Conservation (phyloP, 2,797 vertebrate species). For the Salarias fasciatus region DNA sequence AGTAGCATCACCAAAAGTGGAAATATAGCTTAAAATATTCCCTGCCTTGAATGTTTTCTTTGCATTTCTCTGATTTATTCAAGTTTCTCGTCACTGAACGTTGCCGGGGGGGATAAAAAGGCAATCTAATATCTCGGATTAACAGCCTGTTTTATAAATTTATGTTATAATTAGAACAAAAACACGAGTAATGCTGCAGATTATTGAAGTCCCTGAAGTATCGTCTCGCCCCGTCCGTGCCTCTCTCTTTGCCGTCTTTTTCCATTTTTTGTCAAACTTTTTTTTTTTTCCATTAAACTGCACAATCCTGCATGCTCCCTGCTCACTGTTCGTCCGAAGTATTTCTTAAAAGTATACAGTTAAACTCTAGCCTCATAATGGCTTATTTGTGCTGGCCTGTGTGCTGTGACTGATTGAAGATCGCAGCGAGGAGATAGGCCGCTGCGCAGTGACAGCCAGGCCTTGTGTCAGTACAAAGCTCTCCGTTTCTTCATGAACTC, state of each 20-base stretch:
- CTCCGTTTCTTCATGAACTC: constrained; percentile 74
- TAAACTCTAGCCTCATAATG: constrained; percentile 40
- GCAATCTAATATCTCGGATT: neutral
- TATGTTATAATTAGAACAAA: neutral
- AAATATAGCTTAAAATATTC: no score
- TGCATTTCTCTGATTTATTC: neutral
- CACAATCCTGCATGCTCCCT: constrained; percentile 14
- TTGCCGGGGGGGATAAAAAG: neutral
- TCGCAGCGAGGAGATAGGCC: constrained; percentile 61
- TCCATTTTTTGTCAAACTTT: neutral
- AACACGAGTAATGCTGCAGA: neutral
- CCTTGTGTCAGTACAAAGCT: constrained; percentile 75
- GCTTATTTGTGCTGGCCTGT: constrained; percentile 55
- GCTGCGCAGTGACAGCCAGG: constrained; percentile 55
- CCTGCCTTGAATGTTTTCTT: no score
- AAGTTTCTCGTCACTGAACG: neutral
- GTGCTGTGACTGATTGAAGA: constrained; percentile 52
- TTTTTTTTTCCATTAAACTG: neutral
- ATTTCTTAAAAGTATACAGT: constrained; percentile 14
- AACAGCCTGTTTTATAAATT: neutral
- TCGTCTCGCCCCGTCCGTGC: neutral
- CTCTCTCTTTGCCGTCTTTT: neutral
- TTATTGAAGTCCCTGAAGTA: neutral
- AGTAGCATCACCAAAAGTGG: no score
- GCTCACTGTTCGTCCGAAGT: neutral